phyloP scores from a whole-genome alignment of 1,140 invertebrate species.

The Drosophila novamexicana region DNA sequence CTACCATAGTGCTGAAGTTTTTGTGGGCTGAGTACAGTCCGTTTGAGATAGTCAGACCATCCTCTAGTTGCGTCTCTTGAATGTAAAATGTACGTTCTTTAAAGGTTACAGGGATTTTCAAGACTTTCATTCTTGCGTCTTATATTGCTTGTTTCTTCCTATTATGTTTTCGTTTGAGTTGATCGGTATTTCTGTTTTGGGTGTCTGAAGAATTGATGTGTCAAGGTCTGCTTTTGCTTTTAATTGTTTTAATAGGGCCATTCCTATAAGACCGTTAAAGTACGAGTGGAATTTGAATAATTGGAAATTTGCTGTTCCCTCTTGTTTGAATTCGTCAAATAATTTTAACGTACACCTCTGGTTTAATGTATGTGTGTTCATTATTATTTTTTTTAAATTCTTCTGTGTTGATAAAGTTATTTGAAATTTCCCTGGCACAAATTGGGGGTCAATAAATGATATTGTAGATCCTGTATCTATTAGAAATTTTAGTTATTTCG shows the following conservation, averaged over 20 bases:
- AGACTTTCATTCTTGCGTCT: too few relatives aligned
- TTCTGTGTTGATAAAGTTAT: not conserved
- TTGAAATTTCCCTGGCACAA: not conserved
- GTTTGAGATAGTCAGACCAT: too few relatives aligned
- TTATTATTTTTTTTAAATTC: not conserved
- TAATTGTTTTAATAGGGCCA: not conserved
- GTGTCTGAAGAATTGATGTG: not conserved
- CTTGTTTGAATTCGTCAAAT: not conserved
- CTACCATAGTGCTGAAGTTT: too few relatives aligned
- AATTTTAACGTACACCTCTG: too few relatives aligned
- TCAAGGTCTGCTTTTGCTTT: not conserved
- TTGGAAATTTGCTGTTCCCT: not conserved
- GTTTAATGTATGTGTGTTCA: not conserved
- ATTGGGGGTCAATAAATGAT: not conserved
- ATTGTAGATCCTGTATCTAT: constrained; percentile 1
- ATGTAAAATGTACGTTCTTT: too few relatives aligned
- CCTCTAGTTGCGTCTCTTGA: too few relatives aligned
- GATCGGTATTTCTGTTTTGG: too few relatives aligned
- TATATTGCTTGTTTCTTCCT: too few relatives aligned
- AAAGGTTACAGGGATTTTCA: too few relatives aligned
- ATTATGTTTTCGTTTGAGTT: too few relatives aligned
- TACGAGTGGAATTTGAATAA: constrained; percentile 23
- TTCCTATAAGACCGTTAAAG: constrained; percentile 16
- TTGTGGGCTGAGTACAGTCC: too few relatives aligned
- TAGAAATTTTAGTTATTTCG: not conserved